These are phyloP conservation scores for Calypte anna DNA, from an alignment of 2,113 vertebrate genomes.

Conservation along the genomic window DNA sequence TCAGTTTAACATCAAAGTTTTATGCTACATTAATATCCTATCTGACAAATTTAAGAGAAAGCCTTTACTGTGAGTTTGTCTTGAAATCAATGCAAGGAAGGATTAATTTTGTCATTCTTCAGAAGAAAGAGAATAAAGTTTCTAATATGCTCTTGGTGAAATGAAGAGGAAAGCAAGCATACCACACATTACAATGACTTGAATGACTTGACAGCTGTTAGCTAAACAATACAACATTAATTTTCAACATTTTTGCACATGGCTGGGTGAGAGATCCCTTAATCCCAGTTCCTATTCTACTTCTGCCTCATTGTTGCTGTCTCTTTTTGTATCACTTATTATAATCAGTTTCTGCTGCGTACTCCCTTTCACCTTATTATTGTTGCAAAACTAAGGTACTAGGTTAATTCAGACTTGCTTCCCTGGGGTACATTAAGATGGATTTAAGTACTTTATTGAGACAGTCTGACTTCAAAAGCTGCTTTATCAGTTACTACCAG, in stretches of 20 bases:
- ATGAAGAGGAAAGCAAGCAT: conserved; percentile 32
- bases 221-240: conserved; percentile 76
- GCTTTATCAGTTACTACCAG: conserved; percentile 79
- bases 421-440: conserved; percentile 74
- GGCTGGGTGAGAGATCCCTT: conserved; percentile 78
- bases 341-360: conserved; percentile 70
- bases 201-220: conserved; percentile 77
- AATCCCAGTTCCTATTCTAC: conserved; percentile 77
- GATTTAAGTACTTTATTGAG: conserved; percentile 78
- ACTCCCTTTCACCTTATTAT: conserved; percentile 76
- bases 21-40: not conserved
- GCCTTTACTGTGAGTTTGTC: conserved; percentile 46
- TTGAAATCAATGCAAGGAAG: conserved; percentile 62
- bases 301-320: conserved; percentile 71
- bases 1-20: conserved; percentile 47
- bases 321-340: conserved; percentile 66
- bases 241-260: conserved; percentile 77
- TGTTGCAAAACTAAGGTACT: conserved; percentile 71
- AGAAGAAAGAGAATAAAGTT: conserved; percentile 71
- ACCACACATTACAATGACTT: conserved; percentile 68
- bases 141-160: conserved; percentile 59
- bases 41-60: conserved; percentile 67
- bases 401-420: conserved; percentile 76
- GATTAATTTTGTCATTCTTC: conserved; percentile 74
- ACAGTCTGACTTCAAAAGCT: conserved; percentile 78